Evolutionary conservation across 1,140 invertebrate genomes (phyloP), one percentile per base, ranked within the genome.

Genomic region (Steinernema khuongi): DNA sequence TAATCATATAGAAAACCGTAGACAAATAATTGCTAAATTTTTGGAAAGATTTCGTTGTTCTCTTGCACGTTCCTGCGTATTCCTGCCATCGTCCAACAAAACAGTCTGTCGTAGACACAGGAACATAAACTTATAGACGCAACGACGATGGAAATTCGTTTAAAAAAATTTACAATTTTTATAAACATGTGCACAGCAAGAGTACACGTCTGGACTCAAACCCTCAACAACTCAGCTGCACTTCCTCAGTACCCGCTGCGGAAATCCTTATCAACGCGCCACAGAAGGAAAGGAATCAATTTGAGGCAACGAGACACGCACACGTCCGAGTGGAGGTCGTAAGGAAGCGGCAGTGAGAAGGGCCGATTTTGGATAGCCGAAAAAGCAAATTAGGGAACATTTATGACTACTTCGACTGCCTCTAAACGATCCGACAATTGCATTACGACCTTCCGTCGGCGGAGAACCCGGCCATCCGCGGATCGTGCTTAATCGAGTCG

Each of bases 391-490:
- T 60, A 60, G 50, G 50, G 50, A 26, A 60, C 50, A 60, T 60
- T 60, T 60, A 60, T 60, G 50, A 60, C 50, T 60, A 60, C 50
- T 60, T 60, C 50, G 50, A 7, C 19, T 60, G 11, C 50, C 50
- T 60, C 50, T 60, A 60, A 60, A 60, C 50, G 50, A 60, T 60
- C 50, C 50, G 50, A 60, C 50, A 60, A 60, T 60, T 60, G 50
- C 50, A 60, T 60, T 60, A 60, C 50, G 50, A 60, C 50, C 7
- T 60, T 60, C 50, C 50, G 50, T 60, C 50, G 50, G 19, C 50
- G 22, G 50, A 22, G 14, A 60, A 60, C 50, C 14, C 50, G 14
- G 14, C 26, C 7, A 14, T 60, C 50, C 2, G 11, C 50, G 50
- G 36, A 41, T 41, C 36, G 36, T 41, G 7, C 36, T 41, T 41